A percentile compares a stretch with the other conserved stretches of the same genome.
These are phyloP conservation scores for Brachionus paranguensis DNA, from an alignment of 1,140 invertebrate species.

Conservation along the genomic window DNA sequence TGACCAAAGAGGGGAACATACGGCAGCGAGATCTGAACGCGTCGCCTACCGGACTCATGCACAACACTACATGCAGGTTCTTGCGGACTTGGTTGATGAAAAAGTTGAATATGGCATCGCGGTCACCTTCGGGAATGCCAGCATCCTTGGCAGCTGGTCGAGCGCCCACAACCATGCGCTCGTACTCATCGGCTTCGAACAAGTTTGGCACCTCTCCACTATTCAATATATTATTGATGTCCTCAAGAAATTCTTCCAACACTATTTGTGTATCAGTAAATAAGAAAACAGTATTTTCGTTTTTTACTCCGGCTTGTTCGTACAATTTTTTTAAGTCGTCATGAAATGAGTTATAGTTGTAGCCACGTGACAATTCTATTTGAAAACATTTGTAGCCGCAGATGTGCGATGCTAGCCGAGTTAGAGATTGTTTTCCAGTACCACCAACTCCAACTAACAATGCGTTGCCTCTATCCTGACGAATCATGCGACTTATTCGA, in stretches of 20 bases:
- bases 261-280: constrained; percentile 61
- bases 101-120: constrained; percentile 68
- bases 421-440: constrained; percentile 56
- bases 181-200: constrained; percentile 71
- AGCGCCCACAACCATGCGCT: constrained; percentile 69
- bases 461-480: constrained; percentile 55
- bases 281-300: constrained; percentile 55
- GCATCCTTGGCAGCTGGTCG: constrained; percentile 64
- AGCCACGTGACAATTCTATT: constrained; percentile 74
- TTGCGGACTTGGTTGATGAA: constrained; percentile 56
- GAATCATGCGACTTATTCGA: constrained; percentile 54
- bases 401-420: constrained; percentile 54
- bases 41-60: constrained; percentile 63
- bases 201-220: constrained; percentile 56
- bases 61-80: constrained; percentile 56
- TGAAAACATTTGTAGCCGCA: constrained; percentile 67
- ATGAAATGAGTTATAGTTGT: constrained; percentile 71
- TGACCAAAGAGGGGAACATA: constrained; percentile 57
- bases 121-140: constrained; percentile 64
- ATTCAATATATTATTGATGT: constrained; percentile 74
- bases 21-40: constrained; percentile 65
- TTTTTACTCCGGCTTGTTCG: constrained; percentile 55
- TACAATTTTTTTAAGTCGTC: constrained; percentile 70
- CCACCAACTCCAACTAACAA: constrained; percentile 57
- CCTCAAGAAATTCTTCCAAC: constrained; percentile 75